These are phyloP conservation scores for Platorchestia sp. DNA, from an alignment of 1,140 invertebrate species.

Conservation along the genomic window DNA sequence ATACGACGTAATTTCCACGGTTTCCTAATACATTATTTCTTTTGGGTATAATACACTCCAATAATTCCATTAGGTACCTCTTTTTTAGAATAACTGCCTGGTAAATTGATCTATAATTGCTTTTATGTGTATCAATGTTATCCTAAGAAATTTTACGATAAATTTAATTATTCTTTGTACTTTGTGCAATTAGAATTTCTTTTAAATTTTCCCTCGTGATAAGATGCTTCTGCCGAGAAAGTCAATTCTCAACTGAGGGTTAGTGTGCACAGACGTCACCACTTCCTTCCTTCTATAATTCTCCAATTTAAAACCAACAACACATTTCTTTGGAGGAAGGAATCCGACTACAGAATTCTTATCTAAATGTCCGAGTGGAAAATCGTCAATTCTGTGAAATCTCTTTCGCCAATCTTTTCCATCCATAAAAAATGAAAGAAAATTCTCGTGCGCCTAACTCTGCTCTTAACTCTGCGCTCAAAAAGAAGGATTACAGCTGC, in stretches of 20 bases:
- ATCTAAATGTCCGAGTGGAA: neutral
- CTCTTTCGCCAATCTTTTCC: constrained; percentile 26
- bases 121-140: too few species aligned
- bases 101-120: too few species aligned
- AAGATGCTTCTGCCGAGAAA: too few species aligned
- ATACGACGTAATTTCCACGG: too few species aligned
- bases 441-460: constrained; percentile 1
- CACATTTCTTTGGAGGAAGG: neutral
- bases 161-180: too few species aligned
- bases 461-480: constrained; percentile 41
- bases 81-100: too few species aligned
- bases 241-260: neutral
- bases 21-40: too few species aligned
- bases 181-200: too few species aligned
- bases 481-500: constrained; percentile 45
- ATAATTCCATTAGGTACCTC: too few species aligned
- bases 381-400: constrained; percentile 1
- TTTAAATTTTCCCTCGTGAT: too few species aligned
- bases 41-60: too few species aligned
- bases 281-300: neutral
- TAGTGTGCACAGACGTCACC: neutral
- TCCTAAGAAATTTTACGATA: too few species aligned
- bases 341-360: neutral
- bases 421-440: constrained; percentile 12
- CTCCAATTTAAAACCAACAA: neutral